Conservation (phyloP, 2,888 invertebrate genomes). For the Dolichomitus sp. region DNA sequence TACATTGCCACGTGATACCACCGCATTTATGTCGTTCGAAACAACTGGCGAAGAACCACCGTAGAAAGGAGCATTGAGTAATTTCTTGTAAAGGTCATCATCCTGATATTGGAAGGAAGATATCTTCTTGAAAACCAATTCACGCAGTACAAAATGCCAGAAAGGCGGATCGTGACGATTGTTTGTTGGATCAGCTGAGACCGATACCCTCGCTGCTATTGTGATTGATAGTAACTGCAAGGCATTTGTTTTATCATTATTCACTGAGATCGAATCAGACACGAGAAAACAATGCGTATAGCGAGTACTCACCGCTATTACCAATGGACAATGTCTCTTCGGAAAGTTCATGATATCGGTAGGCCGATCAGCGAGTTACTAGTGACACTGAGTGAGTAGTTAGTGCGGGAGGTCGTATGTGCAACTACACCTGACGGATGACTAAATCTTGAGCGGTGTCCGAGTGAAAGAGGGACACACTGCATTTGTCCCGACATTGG, state of each 20-base stretch:
- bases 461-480: slow-evolving; percentile 42
- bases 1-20: slow-evolving; percentile 77
- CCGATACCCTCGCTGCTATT: slow-evolving; percentile 20
- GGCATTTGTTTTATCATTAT: slow-evolving; percentile 27
- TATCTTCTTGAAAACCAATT: slow-evolving; percentile 79
- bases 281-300: background rate
- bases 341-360: slow-evolving; percentile 58
- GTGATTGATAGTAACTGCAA: slow-evolving; percentile 45
- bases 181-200: slow-evolving; percentile 17
- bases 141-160: slow-evolving; percentile 78
- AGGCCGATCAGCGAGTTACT: slow-evolving; percentile 19
- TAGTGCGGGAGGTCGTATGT: slow-evolving; percentile 20
- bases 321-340: slow-evolving; percentile 14
- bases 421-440: slow-evolving; percentile 68
- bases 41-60: slow-evolving; percentile 66
- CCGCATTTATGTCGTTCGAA: slow-evolving; percentile 52
- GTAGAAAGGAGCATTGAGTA: slow-evolving; percentile 78
- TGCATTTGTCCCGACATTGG: slow-evolving; percentile 44
- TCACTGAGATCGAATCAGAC: background rate
- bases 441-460: slow-evolving; percentile 71
- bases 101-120: slow-evolving; percentile 71
- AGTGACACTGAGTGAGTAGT: slow-evolving; percentile 58
- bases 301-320: slow-evolving; percentile 55
- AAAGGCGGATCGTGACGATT: slow-evolving; percentile 59
- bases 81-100: slow-evolving; percentile 72